Base-by-base conservation (phyloP, 2,113 vertebrate genomes). In the Brachirus orientalis region DNA sequence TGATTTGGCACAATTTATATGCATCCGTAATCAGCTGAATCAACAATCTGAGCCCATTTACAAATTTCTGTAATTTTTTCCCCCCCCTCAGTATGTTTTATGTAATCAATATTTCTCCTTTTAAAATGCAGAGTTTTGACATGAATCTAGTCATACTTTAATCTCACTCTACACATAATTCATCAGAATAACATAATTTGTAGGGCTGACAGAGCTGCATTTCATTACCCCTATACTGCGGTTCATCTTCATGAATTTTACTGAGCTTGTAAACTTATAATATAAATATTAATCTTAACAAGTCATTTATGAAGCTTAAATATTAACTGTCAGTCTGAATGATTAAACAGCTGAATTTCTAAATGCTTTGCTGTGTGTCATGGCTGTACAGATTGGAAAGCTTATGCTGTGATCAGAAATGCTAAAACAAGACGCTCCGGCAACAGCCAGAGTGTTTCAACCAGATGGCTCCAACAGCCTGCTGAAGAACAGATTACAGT, bases 1-100 rank as follows among this genome's bases (percentile, higher is more conserved):
- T 68, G 50, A 82, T 68, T 45, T 61, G 48, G 38, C 36, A 35
- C 41, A 56, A 59, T 79, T 72, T 59, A 52, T 37, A 54, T 33
- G 57, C 61, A 47, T 77, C 47, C 28, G 43, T 72, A 66, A 84
- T 69, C 46, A 44, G 40, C 14, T 0, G 35, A 60, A 56, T 73
- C 63, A 65, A 57, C 45, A 65, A 51, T 44, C 63, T 17, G 55
- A 71, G 36, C 16, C 20, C 28, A 33, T 62, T 76, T 58, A 53
- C 48, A 12, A 44, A 52, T 43, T 62, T 1, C 6, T 62, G 8
- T 41, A 19, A 63, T 18, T 20, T 67, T 52, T 50, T 44, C 51
- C 22, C 54, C 33, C 33, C 54, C 22, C 51, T 33, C 38, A n/a
- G 2, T 50, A 18, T 8, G 36, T 20, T 41, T 19, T n/a, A 44